phyloP scores from a whole-genome alignment of 1,140 invertebrate species.

The Orchesella cincta region DNA sequence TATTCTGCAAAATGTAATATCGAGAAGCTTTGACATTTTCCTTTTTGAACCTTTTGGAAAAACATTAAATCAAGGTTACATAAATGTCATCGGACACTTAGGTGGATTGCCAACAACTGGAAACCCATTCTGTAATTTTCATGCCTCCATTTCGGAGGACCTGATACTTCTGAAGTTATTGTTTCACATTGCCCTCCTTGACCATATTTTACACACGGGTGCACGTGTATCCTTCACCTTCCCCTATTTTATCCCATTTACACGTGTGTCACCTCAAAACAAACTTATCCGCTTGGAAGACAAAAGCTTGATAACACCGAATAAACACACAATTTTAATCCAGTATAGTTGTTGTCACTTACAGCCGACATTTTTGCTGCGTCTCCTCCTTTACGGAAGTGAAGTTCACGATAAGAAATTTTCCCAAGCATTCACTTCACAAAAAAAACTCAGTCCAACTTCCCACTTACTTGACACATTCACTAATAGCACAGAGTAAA shows the following conservation, averaged over 20 bases:
- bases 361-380: conserved; percentile 8
- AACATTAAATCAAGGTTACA: too few species aligned
- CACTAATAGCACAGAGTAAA: neutral
- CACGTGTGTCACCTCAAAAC: neutral
- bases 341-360: neutral
- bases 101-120: too few species aligned
- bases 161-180: too few species aligned
- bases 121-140: too few species aligned
- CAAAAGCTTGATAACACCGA: neutral
- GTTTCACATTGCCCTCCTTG: neutral
- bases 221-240: neutral
- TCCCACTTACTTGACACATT: neutral
- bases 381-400: neutral
- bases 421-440: neutral
- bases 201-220: neutral
- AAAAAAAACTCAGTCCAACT: neutral
- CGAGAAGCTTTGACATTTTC: too few species aligned
- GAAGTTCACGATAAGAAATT: neutral
- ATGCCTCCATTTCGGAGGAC: too few species aligned
- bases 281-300: too few species aligned
- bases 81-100: too few species aligned
- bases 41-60: too few species aligned
- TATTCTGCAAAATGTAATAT: too few species aligned
- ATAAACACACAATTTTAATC: neutral
- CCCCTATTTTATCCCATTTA: neutral